Base-by-base conservation (phyloP, 2,888 invertebrate genomes). In the Stenurella melanura region DNA sequence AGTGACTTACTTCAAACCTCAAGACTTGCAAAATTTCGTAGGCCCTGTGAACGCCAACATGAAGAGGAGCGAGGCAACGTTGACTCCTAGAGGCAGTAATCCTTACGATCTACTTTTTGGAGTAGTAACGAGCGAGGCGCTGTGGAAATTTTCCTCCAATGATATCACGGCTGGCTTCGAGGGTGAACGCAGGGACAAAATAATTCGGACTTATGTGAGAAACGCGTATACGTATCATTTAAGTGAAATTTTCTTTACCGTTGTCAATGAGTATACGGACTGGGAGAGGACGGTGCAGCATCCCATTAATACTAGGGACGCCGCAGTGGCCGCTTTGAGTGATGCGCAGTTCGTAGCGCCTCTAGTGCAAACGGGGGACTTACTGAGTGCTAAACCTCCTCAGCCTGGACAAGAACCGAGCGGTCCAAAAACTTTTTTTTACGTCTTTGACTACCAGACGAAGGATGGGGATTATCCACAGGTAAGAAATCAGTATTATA, bases 221-320 rank as follows among this genome's bases (percentile, higher is more conserved):
- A 98, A 98, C 90, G 95, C 97, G 42, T 99, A 97, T 90, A 96
- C 96, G 80, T 98, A 96, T 90, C 98, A 99, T 89, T 92, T 98
- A 84, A 97, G 97, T 87, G 98, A 98, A 90, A 98, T 99, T 86
- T 97, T 97, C 91, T 96, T 96, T 89, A 97, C 98, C 82, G 96
- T 98, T 82, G 96, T 97, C 83, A 98, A 98, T 89, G 98, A 98
- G 87, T 99, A 99, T 90, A 98, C 98, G 76, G 98, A 98, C 90
- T 99, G 98, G 98, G 97, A 97, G 89, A 92, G 95, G 89, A 96
- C 96, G 85, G 96, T 96, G 38, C 93, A 96, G 90, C 96, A 96
- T 89, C 96, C 97, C 64, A 95, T 96, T 84, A 96, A 96, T 87
- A 96, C 96, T 9, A 92, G 96, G 79, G 97, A 97, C 87, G 95